A percentile compares a stretch with the other conserved stretches of the same genome.
These are phyloP conservation scores for Drosophila neonasuta DNA, from an alignment of 2,888 invertebrate genomes.

Conservation along the genomic window DNA sequence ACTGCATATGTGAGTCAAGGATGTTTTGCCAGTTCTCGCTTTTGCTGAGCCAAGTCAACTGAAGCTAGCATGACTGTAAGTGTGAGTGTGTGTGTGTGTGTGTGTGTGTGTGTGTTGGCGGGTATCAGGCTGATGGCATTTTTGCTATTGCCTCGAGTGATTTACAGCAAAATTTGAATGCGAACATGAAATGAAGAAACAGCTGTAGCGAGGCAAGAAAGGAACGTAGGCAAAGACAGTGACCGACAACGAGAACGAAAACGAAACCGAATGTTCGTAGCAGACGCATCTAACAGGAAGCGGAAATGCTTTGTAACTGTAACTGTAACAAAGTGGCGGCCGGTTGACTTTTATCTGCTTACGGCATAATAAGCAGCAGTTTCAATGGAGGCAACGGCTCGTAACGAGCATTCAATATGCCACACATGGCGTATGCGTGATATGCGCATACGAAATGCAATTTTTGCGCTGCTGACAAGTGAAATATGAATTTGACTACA, in stretches of 20 bases:
- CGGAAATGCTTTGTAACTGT: slow-evolving; percentile 37
- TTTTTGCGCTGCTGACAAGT: not conserved
- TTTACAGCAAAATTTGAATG: slow-evolving; percentile 45
- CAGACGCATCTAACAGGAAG: slow-evolving; percentile 36
- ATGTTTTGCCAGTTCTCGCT: slow-evolving; percentile 14
- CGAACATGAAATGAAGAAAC: slow-evolving; percentile 15
- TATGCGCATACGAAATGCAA: slow-evolving; percentile 12
- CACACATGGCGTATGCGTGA: slow-evolving; percentile 30
- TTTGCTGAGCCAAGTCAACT: slow-evolving; percentile 25
- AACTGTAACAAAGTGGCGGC: slow-evolving; percentile 9
- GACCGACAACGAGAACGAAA: not conserved
- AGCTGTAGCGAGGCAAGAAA: slow-evolving; percentile 9
- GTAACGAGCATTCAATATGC: slow-evolving; percentile 29
- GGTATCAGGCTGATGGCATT: slow-evolving; percentile 34
- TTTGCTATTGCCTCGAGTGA: slow-evolving; percentile 44
- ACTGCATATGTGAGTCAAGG: slow-evolving; percentile 39
- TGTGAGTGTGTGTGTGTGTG: not conserved
- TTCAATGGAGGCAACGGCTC: not conserved
- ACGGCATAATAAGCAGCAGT: slow-evolving; percentile 17
- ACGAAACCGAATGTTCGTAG: not conserved
- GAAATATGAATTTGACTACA: slow-evolving; percentile 10
- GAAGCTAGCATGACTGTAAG: not conserved
- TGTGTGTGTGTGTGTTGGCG: slow-evolving; percentile 6
- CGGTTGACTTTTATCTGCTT: slow-evolving; percentile 16
- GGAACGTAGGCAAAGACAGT: not conserved